Percentiles rank a stretch among this genome's conserved stretches.
Conservation (phyloP, 2,797 vertebrate genomes). For the Urosaurus nigricauda region DNA sequence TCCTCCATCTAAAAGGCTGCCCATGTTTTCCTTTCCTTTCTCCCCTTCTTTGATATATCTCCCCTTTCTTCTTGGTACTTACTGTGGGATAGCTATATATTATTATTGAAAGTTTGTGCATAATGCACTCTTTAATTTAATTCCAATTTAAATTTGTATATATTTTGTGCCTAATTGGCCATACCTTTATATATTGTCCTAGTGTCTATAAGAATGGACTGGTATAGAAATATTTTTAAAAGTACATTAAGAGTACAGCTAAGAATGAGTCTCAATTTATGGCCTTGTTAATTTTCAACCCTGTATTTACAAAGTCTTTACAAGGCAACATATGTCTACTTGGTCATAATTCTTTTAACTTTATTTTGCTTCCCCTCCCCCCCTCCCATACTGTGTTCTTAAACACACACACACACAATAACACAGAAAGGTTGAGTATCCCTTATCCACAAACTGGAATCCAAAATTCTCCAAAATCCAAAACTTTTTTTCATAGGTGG, state of each 20-base stretch:
- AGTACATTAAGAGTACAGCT: background rate
- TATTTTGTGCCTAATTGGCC: background rate
- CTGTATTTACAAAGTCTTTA: slow-evolving; percentile 7
- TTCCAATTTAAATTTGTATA: background rate
- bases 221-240: background rate
- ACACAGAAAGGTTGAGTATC: too few relatives aligned
- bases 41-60: background rate
- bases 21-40: background rate
- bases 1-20: background rate
- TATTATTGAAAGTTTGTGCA: background rate
- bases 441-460: too few relatives aligned
- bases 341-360: slow-evolving; percentile 5
- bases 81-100: background rate
- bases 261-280: background rate
- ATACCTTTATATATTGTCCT: background rate
- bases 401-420: too few relatives aligned
- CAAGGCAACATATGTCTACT: background rate
- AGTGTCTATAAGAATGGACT: background rate
- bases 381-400: slow-evolving; percentile 5
- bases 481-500: too few relatives aligned
- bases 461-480: too few relatives aligned
- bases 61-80: background rate
- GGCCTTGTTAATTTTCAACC: background rate
- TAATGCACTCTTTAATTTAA: background rate
- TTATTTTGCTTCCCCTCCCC: background rate